Base-by-base conservation (phyloP, 2,888 invertebrate species). In the Chaetoderma sp. region DNA sequence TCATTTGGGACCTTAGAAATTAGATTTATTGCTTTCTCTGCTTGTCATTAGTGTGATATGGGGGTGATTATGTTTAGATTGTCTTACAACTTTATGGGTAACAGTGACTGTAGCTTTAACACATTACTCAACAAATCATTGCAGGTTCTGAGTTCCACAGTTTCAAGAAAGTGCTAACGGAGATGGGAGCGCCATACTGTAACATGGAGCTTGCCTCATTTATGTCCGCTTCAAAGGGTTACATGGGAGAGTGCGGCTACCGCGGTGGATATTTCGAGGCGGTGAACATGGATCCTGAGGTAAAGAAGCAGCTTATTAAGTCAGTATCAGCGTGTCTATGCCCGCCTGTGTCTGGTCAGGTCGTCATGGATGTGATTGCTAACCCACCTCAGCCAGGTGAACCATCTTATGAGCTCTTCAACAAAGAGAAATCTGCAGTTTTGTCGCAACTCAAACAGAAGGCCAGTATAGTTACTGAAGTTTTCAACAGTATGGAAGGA, bases 261-360 rank as follows among this genome's bases (percentile, higher is more conserved):
- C 91, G 98, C 68, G 98, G 98, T 47, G 99, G 98, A 18, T 99
- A 97, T 88, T 91, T 92, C 80, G 99, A 99, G 89, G 90, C 97
- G 8, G 85, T 94, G 28, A 97, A 98, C 86, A 86, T 99, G 85
- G 91, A 93, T 67, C 91, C 94, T 0, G 89, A 89, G 32, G 98
- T 93, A 18, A 92, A 92, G 87, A 91, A 90, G 0, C 91, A 93
- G 87, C 89, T 96, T 54, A 89, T 92, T 82, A 97, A 98, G 88
- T 92, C 93, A 60, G 92, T 98, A 65, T 95, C 96, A 23, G 95
- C 96, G 52, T 96, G 95, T 90, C 89, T 98, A 67, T 99, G 99
- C 83, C 94, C 98, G 32, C 94, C 95, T 39, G 93, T 94, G 28
- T 89, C 95, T 49, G 98, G 98, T 0, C 98, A 91, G 85, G 89